Evolutionary conservation across 2,888 invertebrate genomes (phyloP).

Genomic region (Zygothrica quintamaculata): DNA sequence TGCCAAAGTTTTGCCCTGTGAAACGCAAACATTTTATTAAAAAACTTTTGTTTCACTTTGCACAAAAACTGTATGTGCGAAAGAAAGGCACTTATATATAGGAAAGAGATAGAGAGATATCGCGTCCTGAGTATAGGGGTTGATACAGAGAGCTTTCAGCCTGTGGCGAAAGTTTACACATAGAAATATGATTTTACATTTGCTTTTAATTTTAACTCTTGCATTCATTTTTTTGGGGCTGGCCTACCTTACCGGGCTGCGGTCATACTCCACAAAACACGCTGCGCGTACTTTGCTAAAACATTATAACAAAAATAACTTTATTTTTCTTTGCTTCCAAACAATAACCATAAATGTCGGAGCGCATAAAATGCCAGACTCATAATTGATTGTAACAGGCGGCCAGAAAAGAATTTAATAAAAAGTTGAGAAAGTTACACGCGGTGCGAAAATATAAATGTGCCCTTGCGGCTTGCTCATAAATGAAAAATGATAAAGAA

Average conservation of each 20-base stretch:
- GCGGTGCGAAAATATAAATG: slow-evolving; percentile 67
- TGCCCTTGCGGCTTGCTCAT: slow-evolving; percentile 36
- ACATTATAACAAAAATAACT: slow-evolving; percentile 75
- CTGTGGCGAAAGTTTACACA: slow-evolving; percentile 72
- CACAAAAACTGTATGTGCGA: slow-evolving; percentile 11
- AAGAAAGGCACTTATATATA: too few relatives aligned
- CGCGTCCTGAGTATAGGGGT: slow-evolving; percentile 31
- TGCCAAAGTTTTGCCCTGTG: slow-evolving; percentile 66
- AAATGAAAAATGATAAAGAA: slow-evolving; percentile 10
- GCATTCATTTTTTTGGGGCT: slow-evolving; percentile 69
- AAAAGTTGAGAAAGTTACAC: slow-evolving; percentile 72
- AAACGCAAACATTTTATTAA: slow-evolving; percentile 79
- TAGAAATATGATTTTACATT: slow-evolving; percentile 81
- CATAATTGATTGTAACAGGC: slow-evolving; percentile 71
- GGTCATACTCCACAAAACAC: slow-evolving; percentile 43
- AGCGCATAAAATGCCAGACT: slow-evolving; percentile 64
- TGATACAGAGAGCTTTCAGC: slow-evolving; percentile 20
- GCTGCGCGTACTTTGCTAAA: slow-evolving; percentile 50
- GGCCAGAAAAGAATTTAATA: slow-evolving; percentile 69
- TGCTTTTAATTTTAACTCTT: slow-evolving; percentile 80
- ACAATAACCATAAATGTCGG: slow-evolving; percentile 80
- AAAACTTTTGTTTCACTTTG: slow-evolving; percentile 76
- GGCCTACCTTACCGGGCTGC: slow-evolving; percentile 52
- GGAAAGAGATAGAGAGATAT: slow-evolving; percentile 26
- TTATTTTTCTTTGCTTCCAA: slow-evolving; percentile 65